Evolutionary conservation across 2,113 vertebrate species (phyloP).

Genomic region (Donacobius atricapilla): DNA sequence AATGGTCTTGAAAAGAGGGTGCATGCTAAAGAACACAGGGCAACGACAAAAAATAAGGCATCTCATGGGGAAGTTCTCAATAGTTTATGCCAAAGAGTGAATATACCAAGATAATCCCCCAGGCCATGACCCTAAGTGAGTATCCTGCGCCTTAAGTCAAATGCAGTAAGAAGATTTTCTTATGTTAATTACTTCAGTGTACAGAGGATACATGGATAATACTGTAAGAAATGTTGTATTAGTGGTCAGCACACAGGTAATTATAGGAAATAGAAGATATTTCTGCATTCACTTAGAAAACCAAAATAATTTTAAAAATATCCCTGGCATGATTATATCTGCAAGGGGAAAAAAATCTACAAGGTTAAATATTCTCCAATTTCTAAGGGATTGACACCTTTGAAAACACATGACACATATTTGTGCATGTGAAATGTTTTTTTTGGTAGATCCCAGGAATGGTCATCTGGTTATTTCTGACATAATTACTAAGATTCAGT

Average conservation of each 20-base stretch:
- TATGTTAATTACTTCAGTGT: background rate
- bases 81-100: background rate
- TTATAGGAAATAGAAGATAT: background rate
- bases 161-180: background rate
- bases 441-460: background rate
- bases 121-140: background rate
- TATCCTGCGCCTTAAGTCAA: background rate
- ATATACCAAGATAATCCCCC: background rate
- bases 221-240: background rate
- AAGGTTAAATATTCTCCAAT: background rate
- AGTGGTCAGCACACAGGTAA: background rate
- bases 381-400: background rate
- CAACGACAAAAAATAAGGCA: background rate
- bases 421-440: background rate
- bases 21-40: background rate
- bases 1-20: background rate
- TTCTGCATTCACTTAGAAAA: background rate
- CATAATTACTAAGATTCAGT: background rate
- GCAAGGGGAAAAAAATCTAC: background rate
- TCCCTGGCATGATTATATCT: background rate
- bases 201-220: background rate
- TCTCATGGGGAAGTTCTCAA: background rate
- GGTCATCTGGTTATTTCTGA: background rate
- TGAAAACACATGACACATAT: background rate
- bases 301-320: background rate